Conservation (phyloP, 2,113 vertebrate genomes). For the Eudyptes chrysolophus region DNA sequence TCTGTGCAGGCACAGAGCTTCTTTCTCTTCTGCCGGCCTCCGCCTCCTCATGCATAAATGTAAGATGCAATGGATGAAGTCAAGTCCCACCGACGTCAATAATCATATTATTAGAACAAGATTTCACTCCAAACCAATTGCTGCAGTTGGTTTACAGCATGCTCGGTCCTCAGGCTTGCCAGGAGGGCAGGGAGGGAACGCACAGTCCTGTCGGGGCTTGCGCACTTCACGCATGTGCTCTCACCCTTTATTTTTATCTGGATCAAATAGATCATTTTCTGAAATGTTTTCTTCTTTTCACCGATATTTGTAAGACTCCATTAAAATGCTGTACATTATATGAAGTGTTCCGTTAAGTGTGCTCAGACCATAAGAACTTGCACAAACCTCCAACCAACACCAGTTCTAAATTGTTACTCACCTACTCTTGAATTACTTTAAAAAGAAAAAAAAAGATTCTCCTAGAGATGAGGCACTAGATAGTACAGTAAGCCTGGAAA, state of each 20-base stretch:
- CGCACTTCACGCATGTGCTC: neutral
- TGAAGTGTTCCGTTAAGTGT: neutral
- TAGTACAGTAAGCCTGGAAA: neutral
- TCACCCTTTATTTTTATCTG: neutral
- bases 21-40: neutral
- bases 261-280: neutral
- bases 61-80: neutral
- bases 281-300: neutral
- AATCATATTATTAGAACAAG: neutral
- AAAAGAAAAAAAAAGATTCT: neutral
- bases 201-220: neutral
- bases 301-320: neutral
- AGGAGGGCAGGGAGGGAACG: neutral
- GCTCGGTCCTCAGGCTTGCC: neutral
- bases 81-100: neutral
- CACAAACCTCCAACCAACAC: neutral
- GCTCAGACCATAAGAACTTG: neutral
- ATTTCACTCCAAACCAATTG: neutral
- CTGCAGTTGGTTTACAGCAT: neutral
- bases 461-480: neutral
- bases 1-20: neutral
- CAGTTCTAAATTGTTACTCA: neutral
- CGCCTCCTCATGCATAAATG: neutral
- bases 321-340: neutral
- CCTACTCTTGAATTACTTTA: neutral